Evolutionary conservation across 1,140 invertebrate genomes (phyloP).

Genomic region (Paramacrobiotus metropolitanus): DNA sequence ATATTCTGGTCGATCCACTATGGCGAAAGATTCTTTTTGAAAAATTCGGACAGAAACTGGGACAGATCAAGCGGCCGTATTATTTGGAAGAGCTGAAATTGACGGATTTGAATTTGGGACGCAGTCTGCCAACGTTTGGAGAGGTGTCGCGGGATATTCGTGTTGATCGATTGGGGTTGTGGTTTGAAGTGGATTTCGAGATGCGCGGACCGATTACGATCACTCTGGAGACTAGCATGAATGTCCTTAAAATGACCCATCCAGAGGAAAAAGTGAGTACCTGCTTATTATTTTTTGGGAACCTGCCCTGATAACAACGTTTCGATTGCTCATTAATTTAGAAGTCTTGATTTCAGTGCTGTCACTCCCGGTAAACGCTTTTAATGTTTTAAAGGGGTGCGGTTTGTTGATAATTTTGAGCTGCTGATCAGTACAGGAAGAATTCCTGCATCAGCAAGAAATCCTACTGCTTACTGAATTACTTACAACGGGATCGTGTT

Average conservation of each 20-base stretch:
- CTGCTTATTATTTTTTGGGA: not conserved
- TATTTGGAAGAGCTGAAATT: not conserved
- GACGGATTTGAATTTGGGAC: not conserved
- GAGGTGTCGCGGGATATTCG: not conserved
- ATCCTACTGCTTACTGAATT: too few species aligned
- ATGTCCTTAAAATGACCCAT: not conserved
- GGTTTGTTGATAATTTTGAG: too few species aligned
- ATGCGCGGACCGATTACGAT: not conserved
- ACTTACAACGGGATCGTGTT: too few species aligned
- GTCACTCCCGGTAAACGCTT: too few species aligned
- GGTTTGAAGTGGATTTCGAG: conserved; percentile 3
- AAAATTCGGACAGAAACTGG: not conserved
- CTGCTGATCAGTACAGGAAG: too few species aligned
- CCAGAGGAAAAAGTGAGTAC: not conserved
- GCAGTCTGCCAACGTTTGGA: not conserved
- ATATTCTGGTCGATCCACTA: not conserved
- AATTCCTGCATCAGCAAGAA: too few species aligned
- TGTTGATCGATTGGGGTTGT: not conserved
- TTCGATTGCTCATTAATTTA: too few species aligned
- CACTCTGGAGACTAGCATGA: not conserved
- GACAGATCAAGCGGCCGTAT: not conserved
- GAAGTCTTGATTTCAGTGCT: too few species aligned
- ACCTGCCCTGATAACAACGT: too few species aligned
- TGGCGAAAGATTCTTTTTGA: not conserved
- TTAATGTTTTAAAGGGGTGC: too few species aligned